Conservation (phyloP, 30 jellyfish, hydroid and myxozoan genomes). For the Aurelia aurita complex sp. Pacific region DNA sequence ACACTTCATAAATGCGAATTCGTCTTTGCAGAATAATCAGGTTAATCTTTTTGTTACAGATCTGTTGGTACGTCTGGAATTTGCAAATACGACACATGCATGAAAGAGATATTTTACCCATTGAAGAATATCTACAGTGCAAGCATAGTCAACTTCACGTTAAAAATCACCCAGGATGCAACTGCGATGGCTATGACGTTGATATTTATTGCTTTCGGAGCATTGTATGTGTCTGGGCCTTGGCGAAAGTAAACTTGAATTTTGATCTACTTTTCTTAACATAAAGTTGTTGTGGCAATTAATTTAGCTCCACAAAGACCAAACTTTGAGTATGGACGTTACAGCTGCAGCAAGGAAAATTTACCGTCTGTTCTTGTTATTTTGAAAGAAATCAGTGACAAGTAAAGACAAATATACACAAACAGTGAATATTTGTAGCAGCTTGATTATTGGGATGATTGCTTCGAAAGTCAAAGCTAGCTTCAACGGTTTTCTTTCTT, state of each 20-base stretch:
- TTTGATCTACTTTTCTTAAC: no score
- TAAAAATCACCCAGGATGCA: slow-evolving; percentile 38
- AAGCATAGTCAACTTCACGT: slow-evolving; percentile 16
- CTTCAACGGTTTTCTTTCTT: no score
- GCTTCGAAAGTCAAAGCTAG: no score
- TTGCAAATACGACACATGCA: slow-evolving; percentile 65
- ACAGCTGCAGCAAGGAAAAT: no score
- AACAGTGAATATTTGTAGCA: no score
- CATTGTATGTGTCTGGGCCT: slow-evolving; percentile 44
- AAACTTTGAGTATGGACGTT: no score
- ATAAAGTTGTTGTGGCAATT: no score
- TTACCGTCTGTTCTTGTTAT: no score
- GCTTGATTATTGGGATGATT: no score
- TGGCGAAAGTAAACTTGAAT: slow-evolving; percentile 9
- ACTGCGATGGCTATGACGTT: slow-evolving; percentile 62
- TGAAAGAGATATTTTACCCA: slow-evolving; percentile 63
- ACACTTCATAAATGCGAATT: not conserved
- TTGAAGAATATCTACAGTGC: slow-evolving; percentile 28
- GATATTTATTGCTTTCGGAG: slow-evolving; percentile 51
- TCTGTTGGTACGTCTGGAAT: slow-evolving; percentile 43
- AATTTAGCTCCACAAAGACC: no score
- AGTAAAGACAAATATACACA: no score
- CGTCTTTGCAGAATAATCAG: not conserved
- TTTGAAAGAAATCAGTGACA: no score
- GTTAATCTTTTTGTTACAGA: slow-evolving; percentile 2